Evolutionary conservation across 30 jellyfish, hydroid and myxozoan genomes (phyloP).

Genomic region (Calvadosia cruxmelitensis): DNA sequence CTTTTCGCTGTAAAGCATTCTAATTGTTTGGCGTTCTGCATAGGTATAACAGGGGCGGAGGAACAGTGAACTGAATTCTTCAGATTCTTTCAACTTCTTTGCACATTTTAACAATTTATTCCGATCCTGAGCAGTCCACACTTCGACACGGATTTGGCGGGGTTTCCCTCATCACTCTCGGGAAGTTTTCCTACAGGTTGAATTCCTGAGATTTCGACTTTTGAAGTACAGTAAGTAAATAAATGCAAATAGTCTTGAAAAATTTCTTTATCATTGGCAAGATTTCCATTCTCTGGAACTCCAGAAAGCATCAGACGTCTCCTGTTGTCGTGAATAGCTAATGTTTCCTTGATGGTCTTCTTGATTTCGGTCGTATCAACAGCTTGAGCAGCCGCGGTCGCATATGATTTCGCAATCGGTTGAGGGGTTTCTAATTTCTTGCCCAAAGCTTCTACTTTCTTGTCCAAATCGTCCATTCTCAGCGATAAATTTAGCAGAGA

Average conservation of each 20-base stretch:
- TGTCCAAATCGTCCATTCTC: neutral
- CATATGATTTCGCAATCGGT: neutral
- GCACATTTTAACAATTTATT: neutral
- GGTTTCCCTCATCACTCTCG: neutral
- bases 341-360: neutral
- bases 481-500: neutral
- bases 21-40: neutral
- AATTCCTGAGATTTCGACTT: neutral
- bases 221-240: too few relatives aligned
- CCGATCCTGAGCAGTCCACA: neutral
- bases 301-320: neutral
- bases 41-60: neutral
- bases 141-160: neutral
- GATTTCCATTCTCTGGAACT: neutral
- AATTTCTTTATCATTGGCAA: neutral
- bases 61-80: neutral
- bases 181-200: neutral
- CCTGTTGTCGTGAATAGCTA: neutral
- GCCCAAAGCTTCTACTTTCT: neutral
- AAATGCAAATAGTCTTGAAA: too few relatives aligned
- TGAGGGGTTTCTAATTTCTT: neutral
- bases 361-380: neutral
- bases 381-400: neutral
- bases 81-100: neutral
- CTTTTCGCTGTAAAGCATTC: neutral